Conservation (phyloP, 2,797 vertebrate genomes). For the Hafferia zeledoni region DNA sequence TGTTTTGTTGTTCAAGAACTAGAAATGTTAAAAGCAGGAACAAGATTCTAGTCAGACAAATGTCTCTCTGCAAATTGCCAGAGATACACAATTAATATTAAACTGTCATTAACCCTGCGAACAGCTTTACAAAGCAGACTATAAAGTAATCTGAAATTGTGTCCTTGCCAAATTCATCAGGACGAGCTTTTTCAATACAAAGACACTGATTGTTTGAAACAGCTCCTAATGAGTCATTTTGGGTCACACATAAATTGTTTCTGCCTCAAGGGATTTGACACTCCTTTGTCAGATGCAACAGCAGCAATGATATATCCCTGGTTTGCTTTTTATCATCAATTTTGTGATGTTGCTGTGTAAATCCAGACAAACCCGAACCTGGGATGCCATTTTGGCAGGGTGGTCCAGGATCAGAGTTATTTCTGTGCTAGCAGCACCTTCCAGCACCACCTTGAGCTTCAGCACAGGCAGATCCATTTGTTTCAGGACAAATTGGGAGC, state of each 20-base stretch:
- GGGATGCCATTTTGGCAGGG: background rate
- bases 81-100: constrained; percentile 1
- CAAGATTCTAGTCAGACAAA: background rate
- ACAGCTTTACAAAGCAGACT: constrained; percentile 1
- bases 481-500: background rate
- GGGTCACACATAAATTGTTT: constrained; percentile 3
- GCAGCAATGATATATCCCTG: background rate
- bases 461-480: background rate
- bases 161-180: constrained; percentile 12
- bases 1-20: constrained; percentile 7
- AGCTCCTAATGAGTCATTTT: constrained; percentile 46
- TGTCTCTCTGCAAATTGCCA: background rate
- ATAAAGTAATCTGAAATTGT: background rate
- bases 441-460: background rate
- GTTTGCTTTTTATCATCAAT: background rate
- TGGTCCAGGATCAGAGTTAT: background rate
- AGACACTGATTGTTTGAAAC: background rate
- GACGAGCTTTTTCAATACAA: constrained; percentile 30
- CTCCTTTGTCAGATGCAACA: background rate
- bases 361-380: background rate
- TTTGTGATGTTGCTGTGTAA: background rate
- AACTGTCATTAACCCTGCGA: background rate
- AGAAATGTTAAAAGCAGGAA: constrained; percentile 10
- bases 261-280: constrained; percentile 8
- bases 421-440: background rate